Base-by-base conservation (phyloP, 1,140 invertebrate genomes). In the Lineus longissimus region DNA sequence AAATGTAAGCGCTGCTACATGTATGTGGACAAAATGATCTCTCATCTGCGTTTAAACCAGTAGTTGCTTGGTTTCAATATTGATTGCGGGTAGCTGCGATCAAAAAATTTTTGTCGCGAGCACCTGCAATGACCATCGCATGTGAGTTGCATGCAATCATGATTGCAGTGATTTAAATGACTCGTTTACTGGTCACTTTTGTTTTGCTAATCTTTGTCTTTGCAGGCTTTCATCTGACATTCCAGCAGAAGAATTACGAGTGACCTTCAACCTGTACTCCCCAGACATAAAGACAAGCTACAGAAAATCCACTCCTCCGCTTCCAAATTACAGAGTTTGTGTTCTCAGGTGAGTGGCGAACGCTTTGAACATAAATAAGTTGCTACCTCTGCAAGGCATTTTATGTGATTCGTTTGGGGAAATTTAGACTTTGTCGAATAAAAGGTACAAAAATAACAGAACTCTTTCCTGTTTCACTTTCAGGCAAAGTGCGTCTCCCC, bases 271-370 rank as follows among this genome's bases (percentile, higher is more conserved):
- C 73, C 73, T 77, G 22, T 72, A 70, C 61, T 60, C 70, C 7
- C 76, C 76, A 25, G 68, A 76, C 64, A 43, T 68, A 11, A 70
- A 65, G 15, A 15, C 33, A 36, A 36, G 22, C 15, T 77, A 75
- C 61, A 77, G 70, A 61, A 78, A 78, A 62, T 70, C 73, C 2
- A 61, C 54, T 40, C 76, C 76, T 25, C 72, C 70, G 11, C 1
- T 66, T 17, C 77, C 77, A 1, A 67, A 77, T 47, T 69, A 71
- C 63, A 68, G 76, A 65, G 67, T 79, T 0, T 71, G 64, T 69
- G 71, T 78, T 40, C n/a, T 62, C 31, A 72, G 67, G 76, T 79
- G 63, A 68, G 67, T 57, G 25, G 6, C 29, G 11, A n/a, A 63
- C 31, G 55, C 19, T 40, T 62, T 40, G 27, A 55, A 1, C 1